Percentiles rank a stretch among this genome's conserved stretches.
These are phyloP conservation scores for Apotomis turbidana DNA, from an alignment of 2,888 invertebrate genomes.

Conservation along the genomic window DNA sequence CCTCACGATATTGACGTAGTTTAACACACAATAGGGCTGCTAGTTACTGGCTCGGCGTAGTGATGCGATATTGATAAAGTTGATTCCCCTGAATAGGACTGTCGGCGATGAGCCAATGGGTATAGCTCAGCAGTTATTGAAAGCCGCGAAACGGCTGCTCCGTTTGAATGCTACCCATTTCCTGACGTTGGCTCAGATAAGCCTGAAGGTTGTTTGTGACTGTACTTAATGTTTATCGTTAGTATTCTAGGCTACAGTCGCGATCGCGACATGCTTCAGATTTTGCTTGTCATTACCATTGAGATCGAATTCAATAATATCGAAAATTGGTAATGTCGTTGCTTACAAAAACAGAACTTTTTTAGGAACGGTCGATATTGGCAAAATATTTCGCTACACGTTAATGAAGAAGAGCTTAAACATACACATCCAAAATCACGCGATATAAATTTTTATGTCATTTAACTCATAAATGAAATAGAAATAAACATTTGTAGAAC, in stretches of 20 bases:
- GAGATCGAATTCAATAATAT: no score
- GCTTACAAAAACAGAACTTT: no score
- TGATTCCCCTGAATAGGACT: constrained; percentile 5
- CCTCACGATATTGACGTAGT: background rate
- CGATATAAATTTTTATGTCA: no score
- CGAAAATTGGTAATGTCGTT: no score
- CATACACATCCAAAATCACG: no score
- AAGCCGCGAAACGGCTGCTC: constrained; percentile 42
- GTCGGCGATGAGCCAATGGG: constrained; percentile 54
- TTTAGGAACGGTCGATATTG: no score
- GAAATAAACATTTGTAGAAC: no score
- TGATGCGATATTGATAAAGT: constrained; percentile 16
- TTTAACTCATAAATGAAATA: no score
- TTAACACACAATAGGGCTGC: background rate
- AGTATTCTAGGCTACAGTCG: background rate
- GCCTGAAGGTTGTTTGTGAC: constrained; percentile 1
- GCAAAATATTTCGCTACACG: no score
- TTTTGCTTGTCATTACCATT: background rate
- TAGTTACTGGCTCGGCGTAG: background rate
- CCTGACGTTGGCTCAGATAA: constrained; percentile 10
- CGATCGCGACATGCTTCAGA: background rate
- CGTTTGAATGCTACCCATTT: constrained; percentile 4
- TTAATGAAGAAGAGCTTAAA: no score
- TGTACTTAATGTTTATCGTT: background rate
- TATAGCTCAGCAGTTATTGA: constrained; percentile 48